Evolutionary conservation across 1,140 invertebrate species (phyloP).

Genomic region (Luehdorfia chinensis): DNA sequence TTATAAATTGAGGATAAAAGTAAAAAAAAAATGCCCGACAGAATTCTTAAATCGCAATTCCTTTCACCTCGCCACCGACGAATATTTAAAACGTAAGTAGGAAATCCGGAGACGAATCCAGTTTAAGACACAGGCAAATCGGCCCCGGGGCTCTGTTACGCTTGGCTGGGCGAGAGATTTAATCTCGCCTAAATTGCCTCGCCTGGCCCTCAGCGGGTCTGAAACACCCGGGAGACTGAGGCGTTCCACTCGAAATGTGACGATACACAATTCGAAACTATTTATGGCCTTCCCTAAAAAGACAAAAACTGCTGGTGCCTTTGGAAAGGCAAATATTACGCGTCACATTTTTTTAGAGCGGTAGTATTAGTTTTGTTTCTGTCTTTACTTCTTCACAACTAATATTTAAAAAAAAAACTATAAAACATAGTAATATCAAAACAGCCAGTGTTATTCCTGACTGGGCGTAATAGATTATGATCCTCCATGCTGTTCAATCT

Average conservation of each 20-base stretch:
- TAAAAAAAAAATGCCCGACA: slow-evolving; percentile 2
- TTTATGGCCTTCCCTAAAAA: slow-evolving; percentile 8
- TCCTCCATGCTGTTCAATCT: too few species aligned
- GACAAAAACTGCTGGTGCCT: slow-evolving; percentile 5
- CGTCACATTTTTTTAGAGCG: too few species aligned
- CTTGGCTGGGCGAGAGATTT: slow-evolving; percentile 15
- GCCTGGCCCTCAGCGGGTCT: slow-evolving; percentile 4
- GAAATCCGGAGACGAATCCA: neutral
- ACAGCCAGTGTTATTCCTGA: too few species aligned
- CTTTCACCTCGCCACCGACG: slow-evolving; percentile 4
- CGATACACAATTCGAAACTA: slow-evolving; percentile 18
- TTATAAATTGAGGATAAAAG: slow-evolving; percentile 15
- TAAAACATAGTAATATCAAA: too few species aligned
- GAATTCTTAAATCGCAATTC: slow-evolving; percentile 13
- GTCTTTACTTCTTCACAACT: too few species aligned
- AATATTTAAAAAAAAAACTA: too few species aligned
- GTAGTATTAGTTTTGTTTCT: too few species aligned
- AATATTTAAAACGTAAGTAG: slow-evolving; percentile 11
- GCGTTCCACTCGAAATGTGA: slow-evolving; percentile 7
- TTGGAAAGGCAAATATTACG: too few species aligned
- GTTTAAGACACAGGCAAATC: slow-evolving; percentile 11
- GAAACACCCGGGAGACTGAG: neutral
- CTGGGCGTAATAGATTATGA: too few species aligned
- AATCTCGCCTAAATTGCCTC: slow-evolving; percentile 21
- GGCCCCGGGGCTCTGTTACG: neutral